Base-by-base conservation (phyloP, 2,888 invertebrate genomes). In the Tiphia femorata region DNA sequence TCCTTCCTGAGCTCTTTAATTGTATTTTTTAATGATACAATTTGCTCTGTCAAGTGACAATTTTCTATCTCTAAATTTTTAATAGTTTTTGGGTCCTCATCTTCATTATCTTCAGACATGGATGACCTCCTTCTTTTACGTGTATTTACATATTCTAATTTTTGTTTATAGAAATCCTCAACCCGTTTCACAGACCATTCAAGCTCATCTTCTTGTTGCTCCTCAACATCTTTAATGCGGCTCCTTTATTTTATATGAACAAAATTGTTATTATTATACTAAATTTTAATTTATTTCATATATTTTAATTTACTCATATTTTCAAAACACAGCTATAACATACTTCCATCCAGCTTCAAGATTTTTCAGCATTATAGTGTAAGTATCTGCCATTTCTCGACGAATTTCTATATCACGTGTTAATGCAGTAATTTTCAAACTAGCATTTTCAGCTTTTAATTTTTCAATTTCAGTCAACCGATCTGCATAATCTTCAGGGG, bases 341-440 rank as follows among this genome's bases (percentile, higher is more conserved):
- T 68, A 76, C 76, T 75, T 78, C 73, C 77, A 80, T 49, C 79
- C 70, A 0, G 35, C 7, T 49, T 83, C 81, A 25, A 78, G 48
- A 37, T 75, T 66, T n/a, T 73, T 70, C 63, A 83, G 75, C 63
- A 81, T 78, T 30, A 60, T 58, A 2, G 68, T 63, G 14, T 79
- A 81, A 43, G 68, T 73, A 6, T 77, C 71, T 2, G 78, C 65
- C 71, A 83, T 61, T 70, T 83, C 82, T 10, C 77, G 70, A 0
- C 83, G 79, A 21, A 75, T 82, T 54, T 78, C 56, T 3, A 80
- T 49, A 53, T 83, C 83, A 16, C 67, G 72, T 7, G 59, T 59
- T 2, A 81, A 50, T 17, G 65, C 57, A 12, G 77, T 68, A n/a
- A 60, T 64, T 46, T 79, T 79, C 3, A 81, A 38, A 17, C 52